These are phyloP conservation scores for Neofelis nebulosa DNA, from an alignment of 2,113 vertebrate genomes.

Conservation along the genomic window DNA sequence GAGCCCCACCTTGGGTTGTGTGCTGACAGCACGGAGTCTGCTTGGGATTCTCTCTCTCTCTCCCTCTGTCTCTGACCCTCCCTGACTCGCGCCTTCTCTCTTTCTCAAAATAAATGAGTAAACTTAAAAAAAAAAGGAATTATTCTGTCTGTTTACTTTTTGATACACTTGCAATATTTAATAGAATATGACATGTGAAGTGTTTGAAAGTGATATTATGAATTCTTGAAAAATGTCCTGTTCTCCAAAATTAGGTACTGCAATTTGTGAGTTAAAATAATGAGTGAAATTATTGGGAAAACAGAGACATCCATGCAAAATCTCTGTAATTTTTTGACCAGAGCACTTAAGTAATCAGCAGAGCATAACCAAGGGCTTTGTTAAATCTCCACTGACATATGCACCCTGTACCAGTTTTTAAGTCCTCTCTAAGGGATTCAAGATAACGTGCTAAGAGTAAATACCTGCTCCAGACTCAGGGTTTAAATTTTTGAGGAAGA, in stretches of 20 bases:
- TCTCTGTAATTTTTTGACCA: not conserved
- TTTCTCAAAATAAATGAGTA: no score
- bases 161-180: not conserved
- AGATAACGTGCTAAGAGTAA: fast-evolving
- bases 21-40: no score
- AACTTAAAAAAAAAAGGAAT: no score
- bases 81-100: no score
- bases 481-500: not conserved
- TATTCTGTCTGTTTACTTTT: not conserved
- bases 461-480: not conserved
- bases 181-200: not conserved
- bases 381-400: no score
- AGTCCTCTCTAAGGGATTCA: not conserved
- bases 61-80: no score
- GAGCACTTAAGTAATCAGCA: not conserved
- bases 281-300: not conserved
- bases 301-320: not conserved
- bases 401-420: not conserved
- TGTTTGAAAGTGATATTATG: not conserved
- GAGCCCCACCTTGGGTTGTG: no score
- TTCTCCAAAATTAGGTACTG: not conserved
- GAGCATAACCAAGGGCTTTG: not conserved
- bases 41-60: no score
- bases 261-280: not conserved
- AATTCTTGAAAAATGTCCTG: not conserved